Conservation (phyloP, 2,888 invertebrate species). For the Mythimna loreyi region DNA sequence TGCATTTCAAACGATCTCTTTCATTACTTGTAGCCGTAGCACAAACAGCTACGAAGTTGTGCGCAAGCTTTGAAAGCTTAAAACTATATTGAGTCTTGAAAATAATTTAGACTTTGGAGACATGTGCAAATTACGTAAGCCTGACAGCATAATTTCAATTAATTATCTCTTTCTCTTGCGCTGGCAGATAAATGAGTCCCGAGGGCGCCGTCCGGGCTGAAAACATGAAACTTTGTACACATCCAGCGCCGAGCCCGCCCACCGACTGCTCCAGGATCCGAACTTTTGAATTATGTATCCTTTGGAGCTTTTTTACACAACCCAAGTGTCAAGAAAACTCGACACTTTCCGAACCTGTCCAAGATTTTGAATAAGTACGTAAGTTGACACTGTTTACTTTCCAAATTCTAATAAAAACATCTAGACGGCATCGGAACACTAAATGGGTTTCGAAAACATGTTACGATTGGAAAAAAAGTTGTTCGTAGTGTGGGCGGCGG, state of each 20-base stretch:
- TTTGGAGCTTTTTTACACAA: conserved; percentile 79
- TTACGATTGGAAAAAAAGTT: conserved; percentile 49
- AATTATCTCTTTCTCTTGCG: conserved; percentile 82
- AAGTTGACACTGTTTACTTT: conserved; percentile 39
- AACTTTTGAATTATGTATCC: conserved; percentile 84
- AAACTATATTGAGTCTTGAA: conserved; percentile 41
- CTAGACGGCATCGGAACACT: conserved; percentile 36
- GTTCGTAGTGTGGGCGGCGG: conserved; percentile 28
- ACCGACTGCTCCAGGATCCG: conserved; percentile 71
- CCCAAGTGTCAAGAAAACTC: conserved; percentile 71
- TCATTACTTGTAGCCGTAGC: conserved; percentile 5
- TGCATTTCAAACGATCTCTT: conserved; percentile 37
- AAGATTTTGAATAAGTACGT: conserved; percentile 60
- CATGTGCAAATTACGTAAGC: conserved; percentile 71
- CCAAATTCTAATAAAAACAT: conserved; percentile 24
- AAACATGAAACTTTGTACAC: conserved; percentile 84
- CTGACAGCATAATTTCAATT: conserved; percentile 85
- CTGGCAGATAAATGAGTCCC: conserved; percentile 83
- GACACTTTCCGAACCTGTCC: conserved; percentile 66
- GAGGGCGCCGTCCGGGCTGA: conserved; percentile 78
- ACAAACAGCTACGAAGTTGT: conserved; percentile 9
- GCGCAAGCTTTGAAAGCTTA: conserved; percentile 20
- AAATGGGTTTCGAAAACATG: conserved; percentile 47
- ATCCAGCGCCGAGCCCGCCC: conserved; percentile 75
- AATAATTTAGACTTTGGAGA: conserved; percentile 62